A percentile compares a stretch with the other conserved stretches of the same genome.
Conservation (phyloP, 2,888 invertebrate species). For the Drepanosiphum platanoidis region DNA sequence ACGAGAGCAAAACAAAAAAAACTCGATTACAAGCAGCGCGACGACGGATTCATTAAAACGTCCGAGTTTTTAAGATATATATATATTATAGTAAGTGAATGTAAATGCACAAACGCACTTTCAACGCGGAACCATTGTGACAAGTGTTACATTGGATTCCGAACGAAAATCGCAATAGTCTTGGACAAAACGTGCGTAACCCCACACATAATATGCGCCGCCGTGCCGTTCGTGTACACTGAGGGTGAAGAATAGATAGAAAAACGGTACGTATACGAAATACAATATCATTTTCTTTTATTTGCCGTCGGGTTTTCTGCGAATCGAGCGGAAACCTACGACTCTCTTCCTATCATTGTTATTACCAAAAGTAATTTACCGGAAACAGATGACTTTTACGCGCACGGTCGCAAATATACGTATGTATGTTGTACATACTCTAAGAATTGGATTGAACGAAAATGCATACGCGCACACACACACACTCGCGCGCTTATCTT, state of each 20-base stretch:
- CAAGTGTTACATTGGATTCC: too few relatives aligned
- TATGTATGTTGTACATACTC: not conserved
- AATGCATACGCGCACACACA: not conserved
- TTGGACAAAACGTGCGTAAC: too few relatives aligned
- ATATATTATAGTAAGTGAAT: too few relatives aligned
- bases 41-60: too few relatives aligned
- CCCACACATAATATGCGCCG: too few relatives aligned
- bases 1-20: too few relatives aligned
- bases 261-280: too few relatives aligned
- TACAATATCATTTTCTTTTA: constrained; percentile 25
- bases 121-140: too few relatives aligned
- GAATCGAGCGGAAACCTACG: not conserved
- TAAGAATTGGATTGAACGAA: constrained; percentile 45
- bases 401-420: not conserved
- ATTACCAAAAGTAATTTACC: constrained; percentile 41
- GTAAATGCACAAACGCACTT: too few relatives aligned
- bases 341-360: constrained; percentile 22
- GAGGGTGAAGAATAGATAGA: not conserved
- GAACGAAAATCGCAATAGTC: too few relatives aligned
- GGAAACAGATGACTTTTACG: not conserved
- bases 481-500: not conserved
- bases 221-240: not conserved
- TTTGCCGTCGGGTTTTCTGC: constrained; percentile 28
- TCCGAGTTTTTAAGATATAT: too few relatives aligned
- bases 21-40: too few relatives aligned